Evolutionary conservation across 1,140 invertebrate species (phyloP), one percentile per base, ranked within the genome.

Genomic region (Anadara kagoshimensis): DNA sequence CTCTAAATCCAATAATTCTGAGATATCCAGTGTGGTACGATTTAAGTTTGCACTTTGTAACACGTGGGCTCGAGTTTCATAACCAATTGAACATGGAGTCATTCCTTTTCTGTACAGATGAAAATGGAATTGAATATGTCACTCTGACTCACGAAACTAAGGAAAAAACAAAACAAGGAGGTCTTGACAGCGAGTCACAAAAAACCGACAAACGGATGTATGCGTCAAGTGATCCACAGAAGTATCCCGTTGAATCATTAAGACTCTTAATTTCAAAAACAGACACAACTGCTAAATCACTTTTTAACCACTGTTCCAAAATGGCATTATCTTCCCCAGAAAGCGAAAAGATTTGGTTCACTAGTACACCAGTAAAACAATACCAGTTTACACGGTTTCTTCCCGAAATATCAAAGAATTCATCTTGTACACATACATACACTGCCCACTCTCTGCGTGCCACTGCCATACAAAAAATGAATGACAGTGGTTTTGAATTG

Each of bases 161-260:
- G 24, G 29, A 68, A 22, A 74, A 74, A 63, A 74, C 56, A 16
- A 54, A 56, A 12, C 72, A 74, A 29, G 72, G 59, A 26, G 65
- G 65, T 4, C 18, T 74, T 14, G 3, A 18, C 11, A 56, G 11
- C 18, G 51, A 74, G 26, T 43, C 63, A n/a, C 49, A 49, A 1
- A 57, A 24, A 22, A 36, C 20, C 20, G 65, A 69, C 41, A 68
- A 57, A 29, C 16, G 36, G 1, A 74, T 74, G 65, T 57, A 74
- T 41, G 47, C 51, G 1, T 16, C 53, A 12, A 18, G 2, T 57
- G n/a, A 26, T 36, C 12, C 20, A n/a, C 2, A 69, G 0, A 57
- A 22, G 12, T 69, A 29, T 49, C 47, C 47, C 24, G 36, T 70
- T 22, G 41, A 26, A 1, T 14, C 53, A 16, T 20, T 57, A 5